phyloP scores from a whole-genome alignment of 2,888 invertebrate species.

The Drosophila kokeensis region DNA sequence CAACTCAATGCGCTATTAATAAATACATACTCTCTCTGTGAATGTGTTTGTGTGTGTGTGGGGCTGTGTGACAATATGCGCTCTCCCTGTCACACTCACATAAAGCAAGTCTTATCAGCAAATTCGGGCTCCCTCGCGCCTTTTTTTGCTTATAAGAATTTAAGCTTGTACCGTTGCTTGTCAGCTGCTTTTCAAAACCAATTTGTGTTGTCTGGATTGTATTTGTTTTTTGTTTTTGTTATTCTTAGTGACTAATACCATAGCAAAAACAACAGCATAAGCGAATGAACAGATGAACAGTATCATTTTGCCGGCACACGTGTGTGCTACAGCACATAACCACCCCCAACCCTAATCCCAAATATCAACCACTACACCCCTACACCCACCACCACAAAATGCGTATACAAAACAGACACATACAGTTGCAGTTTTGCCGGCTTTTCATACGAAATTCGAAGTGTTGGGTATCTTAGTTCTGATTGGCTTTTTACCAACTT shows the following conservation, averaged over 20 bases:
- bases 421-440: conserved; percentile 31
- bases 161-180: conserved; percentile 17
- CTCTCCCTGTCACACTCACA: conserved; percentile 2
- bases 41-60: not conserved
- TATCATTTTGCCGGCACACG: conserved; percentile 5
- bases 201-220: not conserved
- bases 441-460: conserved; percentile 15
- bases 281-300: conserved; percentile 1
- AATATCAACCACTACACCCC: not conserved
- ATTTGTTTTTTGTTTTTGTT: not conserved
- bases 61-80: not conserved
- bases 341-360: not conserved
- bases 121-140: not conserved
- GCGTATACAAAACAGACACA: conserved; percentile 16
- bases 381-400: not conserved
- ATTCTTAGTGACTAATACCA: not conserved
- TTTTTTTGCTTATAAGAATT: conserved; percentile 24
- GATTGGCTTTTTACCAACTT: not conserved
- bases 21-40: conserved; percentile 26
- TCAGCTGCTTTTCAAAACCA: conserved; percentile 18
- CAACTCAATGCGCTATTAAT: conserved; percentile 38
- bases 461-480: not conserved
- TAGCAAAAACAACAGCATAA: conserved; percentile 17
- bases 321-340: not conserved
- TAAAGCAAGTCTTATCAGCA: conserved; percentile 26